A percentile compares a stretch with the other conserved stretches of the same genome.
These are phyloP conservation scores for Battus philenor DNA, from an alignment of 1,140 invertebrate genomes.

Conservation along the genomic window DNA sequence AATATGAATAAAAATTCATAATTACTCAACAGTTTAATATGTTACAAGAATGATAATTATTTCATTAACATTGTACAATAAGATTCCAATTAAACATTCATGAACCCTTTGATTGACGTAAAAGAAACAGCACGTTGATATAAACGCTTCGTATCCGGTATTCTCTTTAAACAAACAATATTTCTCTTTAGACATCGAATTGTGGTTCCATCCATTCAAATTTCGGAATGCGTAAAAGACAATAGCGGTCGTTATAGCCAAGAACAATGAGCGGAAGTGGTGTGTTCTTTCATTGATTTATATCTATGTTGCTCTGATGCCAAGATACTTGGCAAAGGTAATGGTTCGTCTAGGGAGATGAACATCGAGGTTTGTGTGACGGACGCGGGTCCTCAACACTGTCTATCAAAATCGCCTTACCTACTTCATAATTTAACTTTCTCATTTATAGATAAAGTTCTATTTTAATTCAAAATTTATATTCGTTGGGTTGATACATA, in stretches of 20 bases:
- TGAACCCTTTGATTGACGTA: too few species aligned
- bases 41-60: too few species aligned
- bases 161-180: slow-evolving; percentile 3
- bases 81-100: too few species aligned
- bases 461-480: too few species aligned
- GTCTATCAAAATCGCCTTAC: slow-evolving; percentile 12
- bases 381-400: slow-evolving; percentile 21
- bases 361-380: slow-evolving; percentile 32
- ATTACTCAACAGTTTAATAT: too few species aligned
- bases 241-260: slow-evolving; percentile 32
- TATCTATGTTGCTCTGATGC: slow-evolving; percentile 33
- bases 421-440: too few species aligned
- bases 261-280: slow-evolving; percentile 58
- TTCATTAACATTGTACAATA: too few species aligned
- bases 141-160: not conserved
- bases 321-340: slow-evolving; percentile 47
- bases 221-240: slow-evolving; percentile 33
- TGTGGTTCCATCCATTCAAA: slow-evolving; percentile 23
- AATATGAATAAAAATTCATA: too few species aligned
- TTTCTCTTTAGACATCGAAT: slow-evolving; percentile 3
- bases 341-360: slow-evolving; percentile 39
- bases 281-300: slow-evolving; percentile 44
- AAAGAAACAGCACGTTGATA: too few species aligned
- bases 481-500: too few species aligned
- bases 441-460: too few species aligned